A percentile compares a stretch with the other conserved stretches of the same genome.
Conservation (phyloP, 2,113 vertebrate genomes). For the Aegithalos caudatus region DNA sequence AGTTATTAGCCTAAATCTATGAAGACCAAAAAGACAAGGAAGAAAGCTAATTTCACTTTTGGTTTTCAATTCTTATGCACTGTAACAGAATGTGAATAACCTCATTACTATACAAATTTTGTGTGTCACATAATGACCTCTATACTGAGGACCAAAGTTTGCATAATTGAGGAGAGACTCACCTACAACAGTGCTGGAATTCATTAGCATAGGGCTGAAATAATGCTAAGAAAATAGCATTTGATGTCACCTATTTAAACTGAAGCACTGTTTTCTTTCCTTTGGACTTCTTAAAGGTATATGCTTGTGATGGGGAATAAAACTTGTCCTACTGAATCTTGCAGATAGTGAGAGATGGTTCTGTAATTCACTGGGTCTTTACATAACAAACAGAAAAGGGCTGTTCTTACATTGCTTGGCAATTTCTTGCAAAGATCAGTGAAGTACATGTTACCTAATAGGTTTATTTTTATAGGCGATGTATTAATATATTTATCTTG, state of each 20-base stretch:
- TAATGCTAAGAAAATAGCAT: constrained; percentile 29
- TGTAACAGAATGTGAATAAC: constrained; percentile 71
- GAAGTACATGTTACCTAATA: background rate
- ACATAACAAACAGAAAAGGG: background rate
- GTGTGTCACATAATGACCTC: constrained; percentile 70
- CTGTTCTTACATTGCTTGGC: background rate
- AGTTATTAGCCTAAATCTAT: constrained; percentile 25
- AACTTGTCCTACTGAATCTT: background rate
- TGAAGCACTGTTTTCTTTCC: background rate
- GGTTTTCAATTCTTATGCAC: constrained; percentile 58
- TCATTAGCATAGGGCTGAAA: constrained; percentile 51
- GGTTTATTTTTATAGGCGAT: background rate
- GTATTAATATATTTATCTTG: constrained; percentile 19
- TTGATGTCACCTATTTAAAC: constrained; percentile 20
- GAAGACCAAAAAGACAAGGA: constrained; percentile 40
- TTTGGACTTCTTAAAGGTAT: background rate
- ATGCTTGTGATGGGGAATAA: background rate
- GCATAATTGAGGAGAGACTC: constrained; percentile 65
- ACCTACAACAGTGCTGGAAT: constrained; percentile 22
- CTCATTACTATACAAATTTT: constrained; percentile 67
- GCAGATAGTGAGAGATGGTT: background rate
- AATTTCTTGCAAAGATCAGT: background rate
- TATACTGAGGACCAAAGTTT: constrained; percentile 65
- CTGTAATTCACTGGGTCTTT: background rate
- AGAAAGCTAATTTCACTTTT: constrained; percentile 66